Evolutionary conservation across 2,797 vertebrate species (phyloP), one percentile per base, ranked within the genome.

Genomic region (Microhierax caerulescens): DNA sequence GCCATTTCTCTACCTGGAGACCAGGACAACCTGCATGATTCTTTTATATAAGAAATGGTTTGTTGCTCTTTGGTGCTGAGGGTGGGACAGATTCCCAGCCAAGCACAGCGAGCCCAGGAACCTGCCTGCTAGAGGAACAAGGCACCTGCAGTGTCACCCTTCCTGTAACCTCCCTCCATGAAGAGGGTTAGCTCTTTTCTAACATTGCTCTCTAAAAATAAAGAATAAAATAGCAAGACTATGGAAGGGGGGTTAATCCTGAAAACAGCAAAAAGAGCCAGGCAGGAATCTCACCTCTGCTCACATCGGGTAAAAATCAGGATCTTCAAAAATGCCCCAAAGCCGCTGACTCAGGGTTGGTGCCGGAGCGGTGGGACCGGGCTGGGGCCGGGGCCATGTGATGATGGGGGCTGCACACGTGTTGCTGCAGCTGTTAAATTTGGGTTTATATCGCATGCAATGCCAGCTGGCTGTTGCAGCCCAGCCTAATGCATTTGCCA

Each of bases 361-460:
- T 36, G 34, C 30, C 47, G 0, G 2, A 39, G 41, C 1, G 4
- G 17, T 9, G 11, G 70, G 51, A 23, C 15, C 6, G 77, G 81
- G 24, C 76, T 30, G 9, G 0, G 23, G 11, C 54, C 51, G 16
- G 41, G 37, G 16, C 30, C 0, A 3, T 19, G 25, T 68, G 30
- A 20, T 4, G 51, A 39, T 21, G 51, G 27, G 7, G 15, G 10
- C 50, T 65, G 39, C 19, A 57, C 36, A 54, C 9, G 39, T 59
- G 68, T 24, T 51, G 30, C 53, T 63, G 8, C 30, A 7, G 25
- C 17, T 27, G 7, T 43, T 53, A 6, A 5, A 23, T 54, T 54
- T 30, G 0, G 6, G 19, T 36, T 54, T 48, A 43, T 18, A 20
- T 36, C 6, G 5, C 14, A 0, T 12, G 30, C 30, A n/a, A 3